A percentile compares a stretch with the other conserved stretches of the same genome.
phyloP scores from a whole-genome alignment of 2,797 vertebrate species.

The Mormyrops attenuatus region DNA sequence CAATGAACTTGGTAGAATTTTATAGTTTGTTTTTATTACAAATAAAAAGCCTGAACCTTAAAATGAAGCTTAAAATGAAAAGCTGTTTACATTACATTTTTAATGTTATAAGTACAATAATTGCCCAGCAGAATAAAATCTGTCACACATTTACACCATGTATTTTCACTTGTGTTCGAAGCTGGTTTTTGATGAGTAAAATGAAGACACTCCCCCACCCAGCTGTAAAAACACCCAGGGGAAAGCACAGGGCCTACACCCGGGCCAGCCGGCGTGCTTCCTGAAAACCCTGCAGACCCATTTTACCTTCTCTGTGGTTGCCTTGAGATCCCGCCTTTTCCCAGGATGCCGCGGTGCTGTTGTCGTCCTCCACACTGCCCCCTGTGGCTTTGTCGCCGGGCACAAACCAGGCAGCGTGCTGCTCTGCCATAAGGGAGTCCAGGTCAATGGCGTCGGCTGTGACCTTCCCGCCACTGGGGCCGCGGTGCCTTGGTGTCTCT shows the following conservation, averaged over 20 bases:
- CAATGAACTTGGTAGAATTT: not conserved
- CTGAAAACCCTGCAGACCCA: conserved; percentile 36
- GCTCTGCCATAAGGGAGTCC: conserved; percentile 98
- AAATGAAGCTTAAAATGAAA: not conserved
- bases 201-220: not conserved
- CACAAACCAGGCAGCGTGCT: conserved; percentile 96
- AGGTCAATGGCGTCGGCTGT: conserved; percentile 96
- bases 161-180: not conserved
- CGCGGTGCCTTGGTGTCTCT: conserved; percentile 79
- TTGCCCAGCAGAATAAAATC: not conserved
- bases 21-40: not conserved
- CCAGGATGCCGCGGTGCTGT: conserved; percentile 89
- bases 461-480: conserved; percentile 83
- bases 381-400: conserved; percentile 89
- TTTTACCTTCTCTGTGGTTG: conserved; percentile 95
- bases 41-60: not conserved
- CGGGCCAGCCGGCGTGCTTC: conserved; percentile 36
- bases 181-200: not conserved
- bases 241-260: conserved; percentile 39
- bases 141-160: not conserved
- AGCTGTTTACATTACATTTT: not conserved
- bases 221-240: conserved; percentile 17
- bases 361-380: conserved; percentile 87
- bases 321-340: conserved; percentile 88
- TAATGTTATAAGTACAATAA: not conserved